Conservation (phyloP, 2,888 invertebrate genomes). For the Merodon equestris region DNA sequence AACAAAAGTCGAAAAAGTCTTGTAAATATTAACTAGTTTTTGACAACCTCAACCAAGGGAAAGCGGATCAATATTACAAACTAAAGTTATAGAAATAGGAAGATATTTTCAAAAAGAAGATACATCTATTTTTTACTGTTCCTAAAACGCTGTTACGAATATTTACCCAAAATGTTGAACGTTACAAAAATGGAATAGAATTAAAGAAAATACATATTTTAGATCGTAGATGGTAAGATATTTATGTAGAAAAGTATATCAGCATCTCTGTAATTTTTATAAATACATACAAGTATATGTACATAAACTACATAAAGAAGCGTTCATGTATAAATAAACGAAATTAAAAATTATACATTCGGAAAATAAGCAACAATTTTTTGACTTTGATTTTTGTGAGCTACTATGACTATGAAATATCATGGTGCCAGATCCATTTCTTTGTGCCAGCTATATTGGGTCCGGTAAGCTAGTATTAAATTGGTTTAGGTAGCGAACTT, state of each 20-base stretch:
- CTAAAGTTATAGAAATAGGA: background rate
- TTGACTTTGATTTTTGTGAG: no score
- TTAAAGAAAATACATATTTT: no score
- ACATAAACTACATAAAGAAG: background rate
- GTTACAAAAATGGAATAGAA: background rate
- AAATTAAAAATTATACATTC: no score
- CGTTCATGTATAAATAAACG: no score
- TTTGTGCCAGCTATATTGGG: no score
- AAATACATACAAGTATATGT: constrained; percentile 18
- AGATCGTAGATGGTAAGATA: constrained; percentile 15
- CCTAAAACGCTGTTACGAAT: constrained; percentile 31
- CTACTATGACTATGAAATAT: no score
- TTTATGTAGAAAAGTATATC: constrained; percentile 17
- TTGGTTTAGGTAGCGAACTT: no score
- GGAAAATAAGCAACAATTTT: no score
- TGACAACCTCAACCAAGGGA: constrained; percentile 7
- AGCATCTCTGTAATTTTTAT: constrained; percentile 49
- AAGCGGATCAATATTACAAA: constrained; percentile 58
- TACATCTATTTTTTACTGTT: constrained; percentile 53
- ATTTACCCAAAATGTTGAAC: constrained; percentile 19
- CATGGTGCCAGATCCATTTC: no score
- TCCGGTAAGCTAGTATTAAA: no score
- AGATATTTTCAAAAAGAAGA: constrained; percentile 10
- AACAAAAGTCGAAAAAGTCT: background rate
- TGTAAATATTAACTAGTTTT: constrained; percentile 18